These are phyloP conservation scores for Psococerastis gibbosa DNA, from an alignment of 2,888 invertebrate genomes.

Conservation along the genomic window DNA sequence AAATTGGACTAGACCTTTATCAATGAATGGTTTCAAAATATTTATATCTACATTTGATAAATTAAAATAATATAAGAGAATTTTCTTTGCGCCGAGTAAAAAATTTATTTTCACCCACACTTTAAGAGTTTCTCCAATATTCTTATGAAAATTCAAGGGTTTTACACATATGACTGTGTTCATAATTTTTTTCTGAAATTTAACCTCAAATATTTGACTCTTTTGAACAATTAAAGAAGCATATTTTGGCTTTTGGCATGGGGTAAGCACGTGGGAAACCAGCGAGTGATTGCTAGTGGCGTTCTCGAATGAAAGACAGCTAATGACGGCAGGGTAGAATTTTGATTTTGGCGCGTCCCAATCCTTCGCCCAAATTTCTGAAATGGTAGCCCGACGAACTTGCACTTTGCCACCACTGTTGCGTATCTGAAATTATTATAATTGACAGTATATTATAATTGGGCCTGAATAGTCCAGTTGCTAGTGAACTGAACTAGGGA, in stretches of 20 bases:
- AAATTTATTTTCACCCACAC: not conserved
- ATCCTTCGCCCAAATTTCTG: not conserved
- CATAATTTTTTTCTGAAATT: too few species aligned
- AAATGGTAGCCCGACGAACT: not conserved
- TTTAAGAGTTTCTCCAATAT: not conserved
- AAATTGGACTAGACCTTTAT: not conserved
- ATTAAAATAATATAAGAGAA: not conserved
- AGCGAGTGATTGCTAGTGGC: too few species aligned
- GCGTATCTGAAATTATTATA: not conserved
- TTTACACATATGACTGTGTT: constrained; percentile 6
- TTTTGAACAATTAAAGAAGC: too few species aligned
- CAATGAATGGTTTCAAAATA: not conserved
- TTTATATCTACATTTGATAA: not conserved
- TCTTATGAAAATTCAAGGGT: not conserved
- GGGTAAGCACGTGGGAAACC: too few species aligned
- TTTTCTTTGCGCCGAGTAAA: not conserved
- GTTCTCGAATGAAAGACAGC: too few species aligned
- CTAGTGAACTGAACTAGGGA: too few species aligned
- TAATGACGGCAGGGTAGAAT: not conserved
- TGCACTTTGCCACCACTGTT: not conserved
- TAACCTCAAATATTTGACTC: too few species aligned
- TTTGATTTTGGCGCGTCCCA: too few species aligned
- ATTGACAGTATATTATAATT: too few species aligned
- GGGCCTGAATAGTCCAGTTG: too few species aligned
- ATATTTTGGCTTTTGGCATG: too few species aligned